Evolutionary conservation across 2,797 vertebrate genomes (phyloP), one percentile per base, ranked within the genome.

Genomic region (Brotula barbata): DNA sequence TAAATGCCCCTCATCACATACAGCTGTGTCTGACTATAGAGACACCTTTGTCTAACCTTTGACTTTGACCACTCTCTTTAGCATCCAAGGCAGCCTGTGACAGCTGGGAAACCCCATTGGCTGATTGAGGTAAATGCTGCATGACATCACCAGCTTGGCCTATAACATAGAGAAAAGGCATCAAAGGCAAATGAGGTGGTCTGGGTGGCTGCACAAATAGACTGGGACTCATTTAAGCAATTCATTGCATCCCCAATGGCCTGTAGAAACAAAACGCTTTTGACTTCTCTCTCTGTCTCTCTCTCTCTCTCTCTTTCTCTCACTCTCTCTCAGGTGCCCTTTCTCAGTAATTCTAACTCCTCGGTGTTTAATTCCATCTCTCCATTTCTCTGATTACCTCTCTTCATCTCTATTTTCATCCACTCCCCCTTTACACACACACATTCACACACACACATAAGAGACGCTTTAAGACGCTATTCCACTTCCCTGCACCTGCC

Each of bases 121-220:
- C 72, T 82, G 76, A 77, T 81, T 23, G 80, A 86, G 78, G 84
- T 85, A 85, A 86, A 67, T 57, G 72, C 74, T 62, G 73, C 77
- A 79, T 79, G 71, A 80, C 69, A 70, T 71, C 74, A 61, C 46
- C 57, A 22, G 51, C 59, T 66, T 45, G 41, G 53, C 50, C 63
- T 50, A 31, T 75, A 65, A 53, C 43, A 5, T 3, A 23, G 44
- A 7, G 23, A 33, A 50, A 58, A 19, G 16, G 43, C 62, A 55
- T 63, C 56, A 45, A 5, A 70, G 22, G 73, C 60, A 77, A 81
- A 85, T 73, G 61, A 65, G 74, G 71, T 56, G 50, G 46, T 78
- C 77, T 65, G 61, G 59, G 54, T 48, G 77, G 73, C 72, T 78
- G 74, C 73, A 55, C 70, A 73, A 65, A 80, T 48, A 63, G 58